These are phyloP conservation scores for Setophaga kirtlandii DNA, from an alignment of 2,113 vertebrate species.

Conservation along the genomic window DNA sequence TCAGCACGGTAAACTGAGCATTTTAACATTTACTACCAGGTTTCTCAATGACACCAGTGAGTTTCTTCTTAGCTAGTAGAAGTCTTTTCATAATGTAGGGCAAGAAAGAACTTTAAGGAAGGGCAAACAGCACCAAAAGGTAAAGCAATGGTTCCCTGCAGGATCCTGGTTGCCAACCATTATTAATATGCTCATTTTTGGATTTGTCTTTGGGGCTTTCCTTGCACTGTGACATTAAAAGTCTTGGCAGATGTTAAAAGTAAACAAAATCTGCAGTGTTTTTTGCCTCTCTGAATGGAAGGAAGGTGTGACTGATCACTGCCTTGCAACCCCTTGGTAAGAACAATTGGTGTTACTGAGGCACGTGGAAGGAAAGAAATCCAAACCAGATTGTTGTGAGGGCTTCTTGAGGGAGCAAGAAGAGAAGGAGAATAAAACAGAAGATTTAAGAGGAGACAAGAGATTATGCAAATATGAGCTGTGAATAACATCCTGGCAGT, in stretches of 20 bases:
- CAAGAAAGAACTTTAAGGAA: conserved; percentile 61
- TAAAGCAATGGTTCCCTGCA: conserved; percentile 3
- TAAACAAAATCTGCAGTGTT: conserved; percentile 64
- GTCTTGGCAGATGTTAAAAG: conserved; percentile 76
- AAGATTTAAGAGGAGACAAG: conserved; percentile 71
- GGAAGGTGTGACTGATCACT: conserved; percentile 72
- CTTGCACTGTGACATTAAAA: conserved; percentile 39
- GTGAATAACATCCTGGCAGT: conserved; percentile 73
- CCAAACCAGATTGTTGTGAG: not conserved
- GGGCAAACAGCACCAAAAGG: conserved; percentile 62
- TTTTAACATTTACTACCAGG: conserved; percentile 16
- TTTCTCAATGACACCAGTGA: conserved; percentile 25
- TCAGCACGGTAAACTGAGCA: not conserved
- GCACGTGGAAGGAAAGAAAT: conserved; percentile 54
- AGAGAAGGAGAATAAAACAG: conserved; percentile 29
- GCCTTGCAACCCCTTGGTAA: conserved; percentile 55
- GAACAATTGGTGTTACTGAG: conserved; percentile 55
- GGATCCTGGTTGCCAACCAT: conserved; percentile 66
- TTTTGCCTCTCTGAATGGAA: conserved; percentile 62
- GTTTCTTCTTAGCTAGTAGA: conserved; percentile 31
- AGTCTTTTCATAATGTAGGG: conserved; percentile 36
- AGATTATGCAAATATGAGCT: conserved; percentile 83
- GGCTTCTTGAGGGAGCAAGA: conserved; percentile 14
- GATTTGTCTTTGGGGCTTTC: conserved; percentile 69
- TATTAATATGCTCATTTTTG: conserved; percentile 71